phyloP scores from a whole-genome alignment of 1,140 invertebrate genomes.

The Pteromalus puparum region DNA sequence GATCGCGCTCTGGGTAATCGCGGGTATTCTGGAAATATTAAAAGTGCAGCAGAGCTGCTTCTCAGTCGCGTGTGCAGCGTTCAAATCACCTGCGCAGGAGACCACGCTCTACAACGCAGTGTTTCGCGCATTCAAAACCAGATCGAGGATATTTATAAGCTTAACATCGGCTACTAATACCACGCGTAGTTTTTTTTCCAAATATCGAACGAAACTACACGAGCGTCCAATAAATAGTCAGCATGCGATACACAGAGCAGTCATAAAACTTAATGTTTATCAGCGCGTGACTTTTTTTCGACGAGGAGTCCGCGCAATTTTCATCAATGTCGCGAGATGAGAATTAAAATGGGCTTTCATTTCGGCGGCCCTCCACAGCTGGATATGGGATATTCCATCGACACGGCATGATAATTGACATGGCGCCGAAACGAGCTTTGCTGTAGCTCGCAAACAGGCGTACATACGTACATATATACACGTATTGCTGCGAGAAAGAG shows the following conservation, averaged over 20 bases:
- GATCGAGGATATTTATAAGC: neutral
- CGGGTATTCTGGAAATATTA: neutral
- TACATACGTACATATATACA: conserved; percentile 37
- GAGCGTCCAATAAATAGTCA: neutral
- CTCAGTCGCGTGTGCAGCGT: neutral
- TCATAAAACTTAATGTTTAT: conserved; percentile 41
- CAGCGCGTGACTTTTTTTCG: neutral
- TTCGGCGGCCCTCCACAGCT: neutral
- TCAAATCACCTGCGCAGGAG: neutral
- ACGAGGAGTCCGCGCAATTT: neutral
- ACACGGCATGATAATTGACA: conserved; percentile 46
- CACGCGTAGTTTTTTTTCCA: neutral
- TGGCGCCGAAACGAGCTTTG: conserved; percentile 22
- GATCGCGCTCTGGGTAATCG: too few species aligned
- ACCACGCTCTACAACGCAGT: neutral
- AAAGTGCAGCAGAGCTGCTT: neutral
- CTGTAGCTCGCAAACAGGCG: neutral
- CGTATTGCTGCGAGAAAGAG: neutral
- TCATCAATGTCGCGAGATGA: conserved; percentile 15
- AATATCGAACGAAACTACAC: neutral
- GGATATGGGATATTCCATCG: conserved; percentile 38
- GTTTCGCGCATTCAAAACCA: neutral
- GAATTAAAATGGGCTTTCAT: conserved; percentile 43
- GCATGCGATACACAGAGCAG: neutral
- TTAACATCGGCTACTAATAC: neutral